These are phyloP conservation scores for Thereva nobilitata DNA, from an alignment of 2,888 invertebrate species.

Conservation along the genomic window DNA sequence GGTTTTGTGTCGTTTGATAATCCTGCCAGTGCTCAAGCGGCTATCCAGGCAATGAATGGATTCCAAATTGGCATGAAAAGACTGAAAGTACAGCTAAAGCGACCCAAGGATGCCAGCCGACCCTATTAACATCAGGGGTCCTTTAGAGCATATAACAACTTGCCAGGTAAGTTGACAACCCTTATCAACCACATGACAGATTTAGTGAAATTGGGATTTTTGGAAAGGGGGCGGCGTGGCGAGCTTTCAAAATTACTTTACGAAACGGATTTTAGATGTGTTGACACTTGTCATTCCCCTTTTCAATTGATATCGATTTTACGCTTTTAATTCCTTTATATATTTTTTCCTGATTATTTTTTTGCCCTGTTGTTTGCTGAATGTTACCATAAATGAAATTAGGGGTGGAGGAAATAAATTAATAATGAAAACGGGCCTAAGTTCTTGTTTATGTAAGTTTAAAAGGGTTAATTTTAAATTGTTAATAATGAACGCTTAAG, in stretches of 20 bases:
- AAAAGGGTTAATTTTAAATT: too few relatives aligned
- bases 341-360: too few relatives aligned
- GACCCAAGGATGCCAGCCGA: constrained; percentile 97
- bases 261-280: constrained; percentile 3
- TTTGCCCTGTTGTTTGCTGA: too few relatives aligned
- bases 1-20: constrained; percentile 99
- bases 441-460: too few relatives aligned
- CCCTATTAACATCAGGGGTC: constrained; percentile 86
- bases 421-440: too few relatives aligned
- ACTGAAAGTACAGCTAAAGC: constrained; percentile 98
- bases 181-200: constrained; percentile 11
- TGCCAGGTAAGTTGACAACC: constrained; percentile 27
- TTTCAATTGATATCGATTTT: background rate
- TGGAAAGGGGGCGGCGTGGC: too few relatives aligned
- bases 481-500: too few relatives aligned
- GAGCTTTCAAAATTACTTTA: constrained; percentile 1
- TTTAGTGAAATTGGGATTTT: constrained; percentile 11
- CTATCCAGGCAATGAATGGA: constrained; percentile 99
- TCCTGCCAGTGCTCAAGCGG: constrained; percentile 95
- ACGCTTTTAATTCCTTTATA: too few relatives aligned
- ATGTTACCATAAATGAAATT: too few relatives aligned
- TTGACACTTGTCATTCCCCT: background rate
- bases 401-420: too few relatives aligned
- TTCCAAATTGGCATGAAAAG: constrained; percentile 99
- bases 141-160: constrained; percentile 44